These are phyloP conservation scores for Pomacea canaliculata DNA, from an alignment of 2,888 invertebrate species.

Conservation along the genomic window DNA sequence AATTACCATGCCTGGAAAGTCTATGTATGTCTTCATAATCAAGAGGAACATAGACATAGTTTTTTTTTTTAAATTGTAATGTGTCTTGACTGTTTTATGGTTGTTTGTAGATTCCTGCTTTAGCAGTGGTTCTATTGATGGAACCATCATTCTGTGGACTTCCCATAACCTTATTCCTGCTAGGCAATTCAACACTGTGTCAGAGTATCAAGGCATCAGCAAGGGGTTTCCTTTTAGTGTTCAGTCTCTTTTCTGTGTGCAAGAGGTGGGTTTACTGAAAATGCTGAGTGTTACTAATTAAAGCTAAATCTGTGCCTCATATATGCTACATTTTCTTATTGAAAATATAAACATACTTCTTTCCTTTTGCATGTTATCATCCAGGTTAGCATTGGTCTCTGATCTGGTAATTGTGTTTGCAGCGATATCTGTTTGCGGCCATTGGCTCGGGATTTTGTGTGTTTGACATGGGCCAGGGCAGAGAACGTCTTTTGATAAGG, in stretches of 20 bases:
- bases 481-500: conserved; percentile 42
- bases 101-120: conserved; percentile 47
- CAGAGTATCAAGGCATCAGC: conserved; percentile 53
- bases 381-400: no score
- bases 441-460: conserved; percentile 61
- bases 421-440: conserved; percentile 61
- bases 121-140: conserved; percentile 65
- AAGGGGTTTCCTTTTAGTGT: conserved; percentile 61
- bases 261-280: conserved; percentile 42
- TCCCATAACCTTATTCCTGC: conserved; percentile 50
- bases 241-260: conserved; percentile 56
- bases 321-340: neutral
- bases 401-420: conserved; percentile 28
- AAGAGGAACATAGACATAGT: no score
- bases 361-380: no score
- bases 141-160: conserved; percentile 61
- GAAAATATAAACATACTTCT: neutral
- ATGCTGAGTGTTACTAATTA: neutral
- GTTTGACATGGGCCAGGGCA: conserved; percentile 51
- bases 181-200: conserved; percentile 50
- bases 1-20: no score
- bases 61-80: no score
- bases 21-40: no score
- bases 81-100: neutral
- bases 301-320: no score